Base-by-base conservation (phyloP, 1,140 invertebrate species). In the Anastatus disparis region DNA sequence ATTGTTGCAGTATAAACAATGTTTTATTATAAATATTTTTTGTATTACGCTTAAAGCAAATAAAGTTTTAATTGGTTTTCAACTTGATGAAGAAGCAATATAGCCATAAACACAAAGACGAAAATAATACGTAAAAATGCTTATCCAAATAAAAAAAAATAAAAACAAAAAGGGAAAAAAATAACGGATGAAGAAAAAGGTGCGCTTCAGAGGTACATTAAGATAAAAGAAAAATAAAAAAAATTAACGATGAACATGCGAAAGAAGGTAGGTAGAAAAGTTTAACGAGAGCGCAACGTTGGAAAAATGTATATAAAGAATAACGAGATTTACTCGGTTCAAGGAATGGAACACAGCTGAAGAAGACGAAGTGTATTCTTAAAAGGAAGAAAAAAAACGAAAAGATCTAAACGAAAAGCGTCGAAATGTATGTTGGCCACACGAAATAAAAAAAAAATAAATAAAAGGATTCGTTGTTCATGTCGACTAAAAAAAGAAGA, bases 201-300 rank as follows among this genome's bases (percentile, higher is more conserved):
- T 10, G 13, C 27, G n/a, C 27, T 55, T 55, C 27, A 26, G 20
- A 50, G 44, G 27, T 17, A 24, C 26, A 24, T 2, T 22, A 6
- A n/a, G 27, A 63, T 17, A 48, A 26, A 62, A 22, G 26, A 31
- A 24, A 31, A 17, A 15, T 35, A 29, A 50, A 29, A 12, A 50
- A 27, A 63, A 50, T 10, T 64, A 52, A n/a, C 24, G 20, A 63
- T 12, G 22, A 52, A 6, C 7, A n/a, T 24, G 17, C 48, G 31
- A 22, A 35, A 31, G 10, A 62, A 52, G 27, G 24, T 2, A 40
- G n/a, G 31, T 53, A 40, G 27, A 52, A 52, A 52, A 40, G 44
- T 64, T 52, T 64, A 64, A 64, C 22, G 22, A 64, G 48, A 20
- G n/a, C 4, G n/a, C n/a, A n/a, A n/a, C n/a, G n/a, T n/a, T 1